Conservation (phyloP, 2,888 invertebrate species). For the Cataglyphis cursor region DNA sequence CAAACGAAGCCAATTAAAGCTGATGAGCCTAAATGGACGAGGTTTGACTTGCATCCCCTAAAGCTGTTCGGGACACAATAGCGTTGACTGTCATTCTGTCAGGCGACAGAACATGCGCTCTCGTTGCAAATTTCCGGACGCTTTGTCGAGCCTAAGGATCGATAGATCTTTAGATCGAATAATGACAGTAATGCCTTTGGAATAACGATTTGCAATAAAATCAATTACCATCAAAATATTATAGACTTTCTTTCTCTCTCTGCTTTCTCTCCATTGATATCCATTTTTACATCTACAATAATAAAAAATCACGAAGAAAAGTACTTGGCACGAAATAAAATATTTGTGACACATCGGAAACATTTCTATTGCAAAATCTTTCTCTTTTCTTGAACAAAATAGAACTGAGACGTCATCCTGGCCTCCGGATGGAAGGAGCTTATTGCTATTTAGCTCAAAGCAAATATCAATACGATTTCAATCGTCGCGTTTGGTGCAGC, state of each 20-base stretch:
- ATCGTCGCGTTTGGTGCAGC: conserved; percentile 46
- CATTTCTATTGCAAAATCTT: conserved; percentile 12
- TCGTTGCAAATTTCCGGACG: background rate
- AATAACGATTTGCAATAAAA: background rate
- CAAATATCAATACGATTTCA: conserved; percentile 50
- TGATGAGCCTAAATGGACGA: conserved; percentile 74
- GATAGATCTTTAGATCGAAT: background rate
- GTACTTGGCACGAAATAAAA: background rate
- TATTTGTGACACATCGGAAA: conserved; percentile 9
- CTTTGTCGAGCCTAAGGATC: background rate
- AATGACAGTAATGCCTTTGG: background rate
- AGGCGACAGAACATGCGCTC: background rate
- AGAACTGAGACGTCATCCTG: conserved; percentile 12
- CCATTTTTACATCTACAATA: background rate
- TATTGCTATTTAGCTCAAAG: conserved; percentile 16
- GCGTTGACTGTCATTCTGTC: background rate
- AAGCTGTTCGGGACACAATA: conserved; percentile 25
- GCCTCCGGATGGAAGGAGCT: background rate
- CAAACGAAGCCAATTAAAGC: conserved; percentile 77
- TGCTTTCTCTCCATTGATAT: background rate
- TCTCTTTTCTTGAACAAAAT: conserved; percentile 5
- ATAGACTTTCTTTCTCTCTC: background rate
- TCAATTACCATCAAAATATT: background rate
- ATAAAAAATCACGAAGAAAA: background rate
- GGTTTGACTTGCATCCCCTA: conserved; percentile 34